Evolutionary conservation across 2,797 vertebrate genomes (phyloP).

Genomic region (Mionectes olivaceus): DNA sequence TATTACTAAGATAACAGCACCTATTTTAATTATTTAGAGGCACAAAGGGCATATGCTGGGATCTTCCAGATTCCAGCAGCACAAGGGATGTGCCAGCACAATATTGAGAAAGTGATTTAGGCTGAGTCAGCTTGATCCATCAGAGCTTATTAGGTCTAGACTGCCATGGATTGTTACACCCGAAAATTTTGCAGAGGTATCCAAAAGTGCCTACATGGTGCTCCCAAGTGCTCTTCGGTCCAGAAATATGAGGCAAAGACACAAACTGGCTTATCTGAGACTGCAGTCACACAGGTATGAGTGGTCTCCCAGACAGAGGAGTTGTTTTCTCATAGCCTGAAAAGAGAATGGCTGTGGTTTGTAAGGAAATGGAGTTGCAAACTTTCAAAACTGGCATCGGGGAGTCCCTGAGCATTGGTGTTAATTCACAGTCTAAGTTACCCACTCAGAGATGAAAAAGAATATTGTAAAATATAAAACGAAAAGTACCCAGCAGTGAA

Average conservation of each 20-base stretch:
- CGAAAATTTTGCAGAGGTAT: neutral
- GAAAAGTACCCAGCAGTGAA: neutral
- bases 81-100: neutral
- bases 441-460: neutral
- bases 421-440: neutral
- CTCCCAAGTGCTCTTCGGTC: neutral
- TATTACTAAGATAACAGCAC: neutral
- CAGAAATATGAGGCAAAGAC: neutral
- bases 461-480: neutral
- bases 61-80: neutral
- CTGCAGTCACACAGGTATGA: neutral
- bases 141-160: neutral
- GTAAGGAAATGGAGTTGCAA: neutral
- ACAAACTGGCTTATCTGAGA: neutral
- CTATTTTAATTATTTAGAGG: neutral
- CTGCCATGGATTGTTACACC: neutral
- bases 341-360: neutral
- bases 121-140: neutral
- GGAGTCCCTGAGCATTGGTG: neutral
- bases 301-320: neutral
- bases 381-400: neutral
- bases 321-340: neutral
- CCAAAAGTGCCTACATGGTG: fast-evolving
- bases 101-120: neutral
- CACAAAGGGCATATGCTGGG: neutral